These are phyloP conservation scores for Ceuthmochares aereus DNA, from an alignment of 2,113 vertebrate species.

Conservation along the genomic window DNA sequence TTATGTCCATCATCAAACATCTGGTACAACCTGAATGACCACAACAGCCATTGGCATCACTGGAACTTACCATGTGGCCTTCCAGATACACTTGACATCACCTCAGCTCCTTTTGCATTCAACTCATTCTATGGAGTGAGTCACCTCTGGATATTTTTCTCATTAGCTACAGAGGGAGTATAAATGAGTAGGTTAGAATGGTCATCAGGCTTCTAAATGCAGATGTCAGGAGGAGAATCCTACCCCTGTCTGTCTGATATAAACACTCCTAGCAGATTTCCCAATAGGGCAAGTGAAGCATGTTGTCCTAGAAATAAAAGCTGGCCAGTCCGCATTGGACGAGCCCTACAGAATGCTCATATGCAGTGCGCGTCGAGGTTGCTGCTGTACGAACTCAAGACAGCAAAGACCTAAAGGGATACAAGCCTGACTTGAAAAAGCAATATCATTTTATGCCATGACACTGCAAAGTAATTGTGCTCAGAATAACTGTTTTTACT, in stretches of 20 bases:
- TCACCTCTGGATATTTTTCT: neutral
- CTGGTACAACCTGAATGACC: neutral
- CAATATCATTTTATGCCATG: slow-evolving; percentile 16
- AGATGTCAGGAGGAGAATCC: neutral
- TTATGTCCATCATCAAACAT: neutral
- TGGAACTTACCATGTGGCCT: neutral
- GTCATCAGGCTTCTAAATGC: neutral
- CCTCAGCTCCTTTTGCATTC: neutral
- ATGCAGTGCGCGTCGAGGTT: neutral
- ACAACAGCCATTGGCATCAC: neutral
- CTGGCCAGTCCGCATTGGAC: neutral
- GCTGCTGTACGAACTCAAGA: neutral
- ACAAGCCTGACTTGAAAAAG: neutral
- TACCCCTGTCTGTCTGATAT: neutral
- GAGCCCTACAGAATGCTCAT: neutral
- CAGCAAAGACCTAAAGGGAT: neutral
- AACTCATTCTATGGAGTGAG: neutral
- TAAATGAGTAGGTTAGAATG: neutral
- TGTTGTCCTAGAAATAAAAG: neutral
- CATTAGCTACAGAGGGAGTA: neutral
- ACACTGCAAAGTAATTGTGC: neutral
- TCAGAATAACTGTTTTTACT: slow-evolving; percentile 33
- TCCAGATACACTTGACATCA: neutral
- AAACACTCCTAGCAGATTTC: neutral
- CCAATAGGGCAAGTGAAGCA: neutral